Evolutionary conservation across 64 coral and sea anemone genomes (phyloP).

Genomic region (Stichodactyla helianthus): DNA sequence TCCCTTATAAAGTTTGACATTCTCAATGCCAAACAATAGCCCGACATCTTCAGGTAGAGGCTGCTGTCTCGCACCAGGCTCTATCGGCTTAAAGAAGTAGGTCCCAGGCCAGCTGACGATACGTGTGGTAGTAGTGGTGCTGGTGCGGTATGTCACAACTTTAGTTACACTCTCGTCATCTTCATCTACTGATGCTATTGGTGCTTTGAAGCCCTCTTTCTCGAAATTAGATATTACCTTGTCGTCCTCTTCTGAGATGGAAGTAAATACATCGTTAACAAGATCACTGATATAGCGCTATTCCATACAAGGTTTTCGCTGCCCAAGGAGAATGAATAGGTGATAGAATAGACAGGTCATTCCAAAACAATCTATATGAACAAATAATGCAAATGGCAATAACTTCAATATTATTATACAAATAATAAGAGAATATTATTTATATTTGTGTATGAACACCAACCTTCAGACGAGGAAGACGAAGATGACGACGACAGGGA

Average conservation of each 20-base stretch:
- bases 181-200: slow-evolving; percentile 15
- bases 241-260: background rate
- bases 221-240: background rate
- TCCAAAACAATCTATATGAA: too few species aligned
- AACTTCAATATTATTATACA: too few species aligned
- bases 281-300: background rate
- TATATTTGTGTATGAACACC: background rate
- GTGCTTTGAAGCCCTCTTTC: background rate
- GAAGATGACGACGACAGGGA: slow-evolving; percentile 20
- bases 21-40: slow-evolving; percentile 19
- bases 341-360: too few species aligned
- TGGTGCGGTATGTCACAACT: slow-evolving; percentile 14
- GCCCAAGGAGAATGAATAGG: too few species aligned
- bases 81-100: slow-evolving; percentile 37
- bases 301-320: background rate
- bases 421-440: too few species aligned
- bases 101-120: slow-evolving; percentile 32
- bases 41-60: slow-evolving; percentile 21
- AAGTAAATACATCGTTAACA: background rate
- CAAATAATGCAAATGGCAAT: too few species aligned
- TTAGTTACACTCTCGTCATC: background rate
- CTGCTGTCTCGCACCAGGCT: slow-evolving; percentile 18
- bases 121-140: slow-evolving; percentile 6
- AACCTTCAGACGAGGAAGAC: slow-evolving; percentile 22
- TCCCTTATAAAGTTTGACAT: background rate